Evolutionary conservation across 1,140 invertebrate genomes (phyloP).

Genomic region (Lepidotrigona ventralis): DNA sequence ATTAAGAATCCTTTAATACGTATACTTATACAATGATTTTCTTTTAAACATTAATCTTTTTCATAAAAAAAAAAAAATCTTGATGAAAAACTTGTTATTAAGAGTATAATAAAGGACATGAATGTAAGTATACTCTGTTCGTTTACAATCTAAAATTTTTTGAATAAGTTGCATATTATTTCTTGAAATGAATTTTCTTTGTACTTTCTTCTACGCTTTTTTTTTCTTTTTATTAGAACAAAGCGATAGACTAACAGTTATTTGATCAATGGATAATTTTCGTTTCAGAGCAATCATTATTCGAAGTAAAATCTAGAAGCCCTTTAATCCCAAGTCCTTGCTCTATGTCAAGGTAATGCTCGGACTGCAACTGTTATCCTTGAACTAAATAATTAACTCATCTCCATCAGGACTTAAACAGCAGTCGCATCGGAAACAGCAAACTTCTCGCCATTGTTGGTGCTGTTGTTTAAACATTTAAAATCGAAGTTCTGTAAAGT

Average conservation of each 20-base stretch:
- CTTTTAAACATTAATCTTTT: not conserved
- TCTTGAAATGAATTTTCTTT: not conserved
- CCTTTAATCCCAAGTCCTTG: constrained; percentile 5
- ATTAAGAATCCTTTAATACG: not conserved
- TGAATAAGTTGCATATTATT: too few relatives aligned
- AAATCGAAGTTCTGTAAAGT: not conserved
- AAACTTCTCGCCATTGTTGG: not conserved
- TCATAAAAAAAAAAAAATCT: not conserved
- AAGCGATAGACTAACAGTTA: not conserved
- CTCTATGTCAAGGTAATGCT: constrained; percentile 21
- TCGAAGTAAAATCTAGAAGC: not conserved
- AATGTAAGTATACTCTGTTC: not conserved
- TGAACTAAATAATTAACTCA: constrained; percentile 31
- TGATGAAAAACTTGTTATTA: not conserved
- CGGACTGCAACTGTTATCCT: not conserved
- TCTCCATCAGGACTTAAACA: not conserved
- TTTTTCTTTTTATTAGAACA: not conserved
- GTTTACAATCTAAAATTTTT: too few relatives aligned
- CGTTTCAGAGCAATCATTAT: not conserved
- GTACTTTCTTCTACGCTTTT: not conserved
- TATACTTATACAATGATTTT: not conserved
- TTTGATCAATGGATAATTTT: not conserved
- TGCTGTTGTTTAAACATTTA: not conserved
- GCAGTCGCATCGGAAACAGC: not conserved
- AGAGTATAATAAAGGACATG: not conserved